A percentile compares a stretch with the other conserved stretches of the same genome.
phyloP scores from a whole-genome alignment of 2,888 invertebrate species.

The Hypena proboscidalis region DNA sequence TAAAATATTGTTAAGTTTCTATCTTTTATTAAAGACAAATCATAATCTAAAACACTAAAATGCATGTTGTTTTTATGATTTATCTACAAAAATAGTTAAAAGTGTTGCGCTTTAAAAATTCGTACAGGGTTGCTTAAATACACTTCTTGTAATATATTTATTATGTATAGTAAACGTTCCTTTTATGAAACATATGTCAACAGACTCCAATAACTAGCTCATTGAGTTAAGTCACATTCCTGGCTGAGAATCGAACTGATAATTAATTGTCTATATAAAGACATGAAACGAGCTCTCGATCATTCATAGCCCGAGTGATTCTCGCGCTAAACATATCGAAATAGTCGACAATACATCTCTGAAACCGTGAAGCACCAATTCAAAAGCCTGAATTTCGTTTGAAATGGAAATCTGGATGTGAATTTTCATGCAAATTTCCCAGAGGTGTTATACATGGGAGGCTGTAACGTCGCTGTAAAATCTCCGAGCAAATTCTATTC shows the following conservation, averaged over 20 bases:
- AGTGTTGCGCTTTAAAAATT: too few relatives aligned
- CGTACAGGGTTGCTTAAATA: too few relatives aligned
- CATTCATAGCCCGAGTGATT: conserved; percentile 4
- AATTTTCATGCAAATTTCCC: conserved; percentile 52
- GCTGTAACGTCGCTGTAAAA: conserved; percentile 37
- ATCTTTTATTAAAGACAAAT: too few relatives aligned
- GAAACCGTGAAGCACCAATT: conserved; percentile 35
- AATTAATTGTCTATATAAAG: too few relatives aligned
- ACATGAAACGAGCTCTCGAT: conserved; percentile 11
- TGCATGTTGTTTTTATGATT: too few relatives aligned
- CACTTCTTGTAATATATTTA: too few relatives aligned
- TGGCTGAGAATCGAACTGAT: background rate
- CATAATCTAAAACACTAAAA: too few relatives aligned
- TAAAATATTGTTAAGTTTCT: too few relatives aligned
- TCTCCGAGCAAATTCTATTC: conserved; percentile 42
- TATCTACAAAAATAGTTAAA: too few relatives aligned
- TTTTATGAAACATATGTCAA: too few relatives aligned
- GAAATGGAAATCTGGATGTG: conserved; percentile 48
- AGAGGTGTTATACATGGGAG: conserved; percentile 44
- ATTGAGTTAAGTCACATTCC: background rate
- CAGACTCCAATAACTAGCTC: background rate
- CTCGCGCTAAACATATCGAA: conserved; percentile 22
- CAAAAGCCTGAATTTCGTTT: conserved; percentile 46
- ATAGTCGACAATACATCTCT: conserved; percentile 39
- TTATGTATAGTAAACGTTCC: too few relatives aligned